Percentiles rank a stretch among this genome's conserved stretches.
phyloP scores from a whole-genome alignment of 2,113 vertebrate genomes.

The Acanthisitta chloris region DNA sequence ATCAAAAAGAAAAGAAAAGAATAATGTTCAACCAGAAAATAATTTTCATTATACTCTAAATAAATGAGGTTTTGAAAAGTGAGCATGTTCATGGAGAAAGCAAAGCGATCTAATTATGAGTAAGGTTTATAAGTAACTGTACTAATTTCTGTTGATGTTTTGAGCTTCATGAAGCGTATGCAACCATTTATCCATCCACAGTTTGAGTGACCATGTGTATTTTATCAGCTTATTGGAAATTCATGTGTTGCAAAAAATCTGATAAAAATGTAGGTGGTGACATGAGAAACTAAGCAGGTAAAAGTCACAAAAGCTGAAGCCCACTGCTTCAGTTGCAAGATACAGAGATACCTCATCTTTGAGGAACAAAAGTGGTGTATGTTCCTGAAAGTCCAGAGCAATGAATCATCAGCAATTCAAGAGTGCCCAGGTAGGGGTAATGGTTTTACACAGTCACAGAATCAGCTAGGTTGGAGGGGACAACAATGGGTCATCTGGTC shows the following conservation, averaged over 20 bases:
- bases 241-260: not conserved
- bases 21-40: not conserved
- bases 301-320: not conserved
- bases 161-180: not conserved
- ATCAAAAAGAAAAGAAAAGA: not conserved
- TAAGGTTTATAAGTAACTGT: not conserved
- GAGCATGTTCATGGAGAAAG: not conserved
- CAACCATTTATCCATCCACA: not conserved
- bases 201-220: not conserved
- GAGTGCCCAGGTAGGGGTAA: accelerated
- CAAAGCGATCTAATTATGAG: not conserved
- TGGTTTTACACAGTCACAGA: too few relatives aligned
- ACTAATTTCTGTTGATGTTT: not conserved
- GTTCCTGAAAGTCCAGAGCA: not conserved
- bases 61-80: not conserved
- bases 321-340: not conserved
- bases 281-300: not conserved
- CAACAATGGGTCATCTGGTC: too few relatives aligned
- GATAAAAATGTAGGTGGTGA: not conserved
- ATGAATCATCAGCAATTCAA: not conserved
- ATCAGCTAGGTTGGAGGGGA: too few relatives aligned
- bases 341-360: not conserved
- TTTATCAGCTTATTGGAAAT: not conserved
- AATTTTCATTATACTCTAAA: not conserved
- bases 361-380: not conserved